Percentiles rank a stretch among this genome's conserved stretches.
Evolutionary conservation across 2,797 vertebrate species (phyloP).

Genomic region (Zalophus californianus): DNA sequence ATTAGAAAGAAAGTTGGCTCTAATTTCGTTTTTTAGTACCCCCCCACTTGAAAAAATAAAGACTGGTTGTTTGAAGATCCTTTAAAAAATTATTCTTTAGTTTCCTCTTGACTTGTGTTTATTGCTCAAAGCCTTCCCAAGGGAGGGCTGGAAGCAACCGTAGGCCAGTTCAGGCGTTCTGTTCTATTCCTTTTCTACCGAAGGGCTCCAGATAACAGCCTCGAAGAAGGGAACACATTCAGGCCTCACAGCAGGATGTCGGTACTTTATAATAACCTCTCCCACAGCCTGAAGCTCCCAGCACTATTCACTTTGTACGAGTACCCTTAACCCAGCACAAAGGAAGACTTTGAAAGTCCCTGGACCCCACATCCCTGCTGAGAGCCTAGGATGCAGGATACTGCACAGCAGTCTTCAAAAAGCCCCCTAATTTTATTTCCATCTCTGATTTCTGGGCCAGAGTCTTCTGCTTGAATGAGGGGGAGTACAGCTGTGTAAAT

Average conservation of each 20-base stretch:
- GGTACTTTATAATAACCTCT: constrained; percentile 62
- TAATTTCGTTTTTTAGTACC: constrained; percentile 16
- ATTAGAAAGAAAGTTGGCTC: constrained; percentile 73
- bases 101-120: constrained; percentile 69
- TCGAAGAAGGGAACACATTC: constrained; percentile 58
- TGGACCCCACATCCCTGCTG: constrained; percentile 58
- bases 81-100: constrained; percentile 54
- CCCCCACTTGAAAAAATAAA: constrained; percentile 67
- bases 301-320: constrained; percentile 62
- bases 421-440: constrained; percentile 77
- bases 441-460: constrained; percentile 68
- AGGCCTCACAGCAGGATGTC: constrained; percentile 2
- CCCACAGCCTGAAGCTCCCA: constrained; percentile 69
- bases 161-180: constrained; percentile 38
- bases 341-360: constrained; percentile 71
- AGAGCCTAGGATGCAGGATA: constrained; percentile 61
- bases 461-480: constrained; percentile 61
- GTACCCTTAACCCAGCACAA: constrained; percentile 60
- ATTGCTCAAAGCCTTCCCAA: constrained; percentile 75
- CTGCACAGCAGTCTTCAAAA: constrained; percentile 75
- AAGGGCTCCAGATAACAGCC: constrained; percentile 73
- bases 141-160: constrained; percentile 1
- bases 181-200: constrained; percentile 61
- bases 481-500: constrained; percentile 83
- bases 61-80: constrained; percentile 47